Percentiles rank a stretch among this genome's conserved stretches.
phyloP scores from a whole-genome alignment of 1,140 invertebrate species.

The Penaeus indicus region DNA sequence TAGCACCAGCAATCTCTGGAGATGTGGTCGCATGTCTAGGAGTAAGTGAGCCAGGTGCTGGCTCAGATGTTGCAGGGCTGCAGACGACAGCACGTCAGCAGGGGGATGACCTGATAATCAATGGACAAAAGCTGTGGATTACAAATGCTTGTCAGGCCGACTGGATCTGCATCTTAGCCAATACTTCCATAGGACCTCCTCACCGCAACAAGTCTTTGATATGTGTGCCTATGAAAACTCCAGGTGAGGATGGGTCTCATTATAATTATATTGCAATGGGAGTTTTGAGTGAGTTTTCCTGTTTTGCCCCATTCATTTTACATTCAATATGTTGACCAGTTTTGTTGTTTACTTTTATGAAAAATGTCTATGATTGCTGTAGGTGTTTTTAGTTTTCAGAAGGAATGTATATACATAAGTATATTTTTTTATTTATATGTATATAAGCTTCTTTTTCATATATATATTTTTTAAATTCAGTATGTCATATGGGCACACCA shows the following conservation, averaged over 20 bases:
- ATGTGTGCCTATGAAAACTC: slow-evolving; percentile 74
- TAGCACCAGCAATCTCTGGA: slow-evolving; percentile 74
- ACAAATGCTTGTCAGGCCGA: slow-evolving; percentile 75
- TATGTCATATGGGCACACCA: too few relatives aligned
- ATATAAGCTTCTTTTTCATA: too few relatives aligned
- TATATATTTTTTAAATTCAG: too few relatives aligned
- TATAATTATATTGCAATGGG: too few relatives aligned
- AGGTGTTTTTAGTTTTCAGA: too few relatives aligned
- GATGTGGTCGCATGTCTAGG: slow-evolving; percentile 75
- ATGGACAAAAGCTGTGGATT: slow-evolving; percentile 76
- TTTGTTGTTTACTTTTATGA: too few relatives aligned
- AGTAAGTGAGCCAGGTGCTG: slow-evolving; percentile 75
- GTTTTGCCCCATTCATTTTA: too few relatives aligned
- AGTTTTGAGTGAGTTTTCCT: too few relatives aligned
- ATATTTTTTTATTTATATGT: too few relatives aligned
- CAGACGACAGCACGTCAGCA: slow-evolving; percentile 70
- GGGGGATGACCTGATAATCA: slow-evolving; percentile 74
- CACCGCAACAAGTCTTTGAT: slow-evolving; percentile 77
- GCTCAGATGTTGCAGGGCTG: slow-evolving; percentile 76
- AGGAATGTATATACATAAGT: too few relatives aligned
- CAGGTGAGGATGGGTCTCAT: slow-evolving; percentile 69
- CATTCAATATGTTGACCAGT: too few relatives aligned
- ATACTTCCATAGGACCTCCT: slow-evolving; percentile 71
- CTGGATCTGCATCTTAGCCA: slow-evolving; percentile 77
- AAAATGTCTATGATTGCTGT: too few relatives aligned